A percentile compares a stretch with the other conserved stretches of the same genome.
Conservation (phyloP, 2,888 invertebrate genomes). For the Phymatocera aterrima region DNA sequence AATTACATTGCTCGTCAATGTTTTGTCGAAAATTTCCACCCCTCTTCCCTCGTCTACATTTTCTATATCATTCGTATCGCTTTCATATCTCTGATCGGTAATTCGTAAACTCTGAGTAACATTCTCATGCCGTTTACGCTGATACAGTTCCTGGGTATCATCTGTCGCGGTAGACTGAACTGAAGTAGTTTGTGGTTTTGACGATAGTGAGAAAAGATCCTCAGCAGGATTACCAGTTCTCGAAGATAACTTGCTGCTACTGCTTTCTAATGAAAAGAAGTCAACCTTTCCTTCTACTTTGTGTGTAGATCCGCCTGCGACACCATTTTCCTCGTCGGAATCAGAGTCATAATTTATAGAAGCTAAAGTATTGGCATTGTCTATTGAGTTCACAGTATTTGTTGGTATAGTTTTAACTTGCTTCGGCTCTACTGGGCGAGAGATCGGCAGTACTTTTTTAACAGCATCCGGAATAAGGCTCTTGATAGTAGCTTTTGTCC, state of each 20-base stretch:
- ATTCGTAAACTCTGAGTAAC: constrained; percentile 45
- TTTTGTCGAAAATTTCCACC: constrained; percentile 51
- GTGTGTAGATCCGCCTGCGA: constrained; percentile 44
- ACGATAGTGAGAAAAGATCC: constrained; percentile 47
- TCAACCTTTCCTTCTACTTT: constrained; percentile 56
- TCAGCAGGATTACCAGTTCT: constrained; percentile 49
- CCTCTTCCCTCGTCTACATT: not conserved
- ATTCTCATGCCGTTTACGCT: constrained; percentile 47
- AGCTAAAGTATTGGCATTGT: constrained; percentile 55
- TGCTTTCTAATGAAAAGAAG: constrained; percentile 68
- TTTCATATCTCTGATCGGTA: not conserved
- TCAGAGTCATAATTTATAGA: constrained; percentile 65
- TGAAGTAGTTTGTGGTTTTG: constrained; percentile 28
- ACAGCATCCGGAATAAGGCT: constrained; percentile 75
- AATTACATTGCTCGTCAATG: constrained; percentile 75
- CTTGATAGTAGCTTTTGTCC: constrained; percentile 68
- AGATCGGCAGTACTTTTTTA: constrained; percentile 70
- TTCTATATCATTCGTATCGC: not conserved
- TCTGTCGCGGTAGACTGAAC: constrained; percentile 8
- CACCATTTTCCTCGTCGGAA: constrained; percentile 68
- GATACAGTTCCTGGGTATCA: constrained; percentile 47
- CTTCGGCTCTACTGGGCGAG: constrained; percentile 62
- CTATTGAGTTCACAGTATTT: constrained; percentile 65
- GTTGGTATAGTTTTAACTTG: constrained; percentile 47
- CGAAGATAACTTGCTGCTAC: constrained; percentile 1